Evolutionary conservation across 2,797 vertebrate genomes (phyloP).

Genomic region (Pseudochirops corinnae): DNA sequence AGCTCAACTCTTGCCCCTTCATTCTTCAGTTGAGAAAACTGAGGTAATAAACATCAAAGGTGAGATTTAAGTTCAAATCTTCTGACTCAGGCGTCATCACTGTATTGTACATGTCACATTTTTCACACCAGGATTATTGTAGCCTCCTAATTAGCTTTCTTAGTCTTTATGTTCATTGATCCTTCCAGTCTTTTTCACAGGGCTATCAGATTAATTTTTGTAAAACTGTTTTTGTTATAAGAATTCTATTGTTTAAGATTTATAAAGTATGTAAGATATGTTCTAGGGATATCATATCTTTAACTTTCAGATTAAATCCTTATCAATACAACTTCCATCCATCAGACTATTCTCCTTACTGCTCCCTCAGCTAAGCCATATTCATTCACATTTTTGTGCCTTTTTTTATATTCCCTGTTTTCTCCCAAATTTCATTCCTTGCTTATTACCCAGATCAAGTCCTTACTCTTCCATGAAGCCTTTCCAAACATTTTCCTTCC

Average conservation of each 20-base stretch:
- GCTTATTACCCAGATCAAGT: not conserved
- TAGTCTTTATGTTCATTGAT: not conserved
- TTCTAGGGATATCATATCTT: not conserved
- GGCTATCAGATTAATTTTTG: not conserved
- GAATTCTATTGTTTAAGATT: not conserved
- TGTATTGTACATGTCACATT: not conserved
- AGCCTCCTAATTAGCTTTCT: not conserved
- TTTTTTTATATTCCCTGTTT: not conserved
- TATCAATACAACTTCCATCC: not conserved
- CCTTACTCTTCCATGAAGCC: not conserved
- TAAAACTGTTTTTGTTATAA: not conserved
- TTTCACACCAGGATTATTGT: not conserved
- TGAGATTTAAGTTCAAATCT: not conserved
- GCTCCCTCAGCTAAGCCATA: not conserved
- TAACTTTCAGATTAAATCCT: not conserved
- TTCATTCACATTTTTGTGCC: not conserved
- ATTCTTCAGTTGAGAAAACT: not conserved
- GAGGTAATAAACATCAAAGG: not conserved
- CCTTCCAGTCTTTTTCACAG: not conserved
- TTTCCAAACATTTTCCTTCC: not conserved
- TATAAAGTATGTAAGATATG: not conserved
- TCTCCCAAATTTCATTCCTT: not conserved
- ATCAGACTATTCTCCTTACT: not conserved
- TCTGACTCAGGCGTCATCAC: not conserved
- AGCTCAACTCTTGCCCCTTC: not conserved